Evolutionary conservation across 2,797 vertebrate genomes (phyloP).

Genomic region (Botia almorhae): DNA sequence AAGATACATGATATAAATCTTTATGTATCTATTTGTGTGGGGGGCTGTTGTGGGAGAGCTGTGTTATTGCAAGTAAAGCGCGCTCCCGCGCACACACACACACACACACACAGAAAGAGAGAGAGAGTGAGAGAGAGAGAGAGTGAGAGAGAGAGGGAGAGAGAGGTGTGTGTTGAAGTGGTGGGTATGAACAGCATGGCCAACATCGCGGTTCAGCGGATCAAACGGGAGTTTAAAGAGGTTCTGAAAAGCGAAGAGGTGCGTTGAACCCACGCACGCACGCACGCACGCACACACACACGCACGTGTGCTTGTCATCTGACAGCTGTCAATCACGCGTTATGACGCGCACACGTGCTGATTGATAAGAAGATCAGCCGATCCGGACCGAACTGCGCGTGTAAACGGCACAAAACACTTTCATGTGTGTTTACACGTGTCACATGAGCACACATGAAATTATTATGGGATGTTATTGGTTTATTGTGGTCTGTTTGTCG

Average conservation of each 20-base stretch:
- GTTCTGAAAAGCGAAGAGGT: conserved; percentile 99
- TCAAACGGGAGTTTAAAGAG: conserved; percentile 99
- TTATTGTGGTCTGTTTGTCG: neutral
- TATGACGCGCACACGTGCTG: neutral
- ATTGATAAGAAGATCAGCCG: neutral
- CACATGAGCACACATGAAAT: too few relatives aligned
- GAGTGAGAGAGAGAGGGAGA: conserved; percentile 53
- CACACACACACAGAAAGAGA: too few relatives aligned
- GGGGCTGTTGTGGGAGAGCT: too few relatives aligned
- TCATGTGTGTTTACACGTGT: neutral
- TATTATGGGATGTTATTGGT: too few relatives aligned
- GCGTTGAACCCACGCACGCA: conserved; percentile 56
- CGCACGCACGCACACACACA: neutral
- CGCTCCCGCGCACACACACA: too few relatives aligned
- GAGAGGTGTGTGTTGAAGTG: conserved; percentile 62
- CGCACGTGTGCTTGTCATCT: neutral
- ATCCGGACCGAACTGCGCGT: neutral
- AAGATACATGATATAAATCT: too few relatives aligned
- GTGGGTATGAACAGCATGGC: conserved; percentile 80
- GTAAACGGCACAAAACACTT: neutral
- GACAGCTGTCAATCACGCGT: conserved; percentile 32
- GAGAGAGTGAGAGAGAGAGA: conserved; percentile 12
- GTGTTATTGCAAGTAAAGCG: too few relatives aligned
- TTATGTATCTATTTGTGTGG: too few relatives aligned
- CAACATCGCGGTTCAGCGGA: conserved; percentile 97